Evolutionary conservation across 64 coral and sea anemone species (phyloP), one percentile per base, ranked within the genome.

Genomic region (Dendrophyllia cribrosa): DNA sequence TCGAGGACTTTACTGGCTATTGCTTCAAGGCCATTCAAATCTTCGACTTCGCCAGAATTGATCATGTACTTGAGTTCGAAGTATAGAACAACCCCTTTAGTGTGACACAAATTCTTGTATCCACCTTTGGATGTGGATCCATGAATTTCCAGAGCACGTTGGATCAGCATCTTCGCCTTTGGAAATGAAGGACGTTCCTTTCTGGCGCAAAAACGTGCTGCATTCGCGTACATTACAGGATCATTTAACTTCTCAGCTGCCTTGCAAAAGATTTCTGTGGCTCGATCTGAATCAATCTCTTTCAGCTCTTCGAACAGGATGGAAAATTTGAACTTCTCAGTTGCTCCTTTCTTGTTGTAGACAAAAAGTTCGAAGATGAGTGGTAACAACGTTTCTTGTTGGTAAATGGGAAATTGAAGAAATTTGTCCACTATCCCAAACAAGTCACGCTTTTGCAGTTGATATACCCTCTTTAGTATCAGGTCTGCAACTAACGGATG

Each of bases 401-500:
- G 56, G 19, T 81, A 79, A 23, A 91, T 87, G 13, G 55, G 82
- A 34, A 81, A 79, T 5, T 82, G 16, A 72, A 95, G 82, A 87
- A 95, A 91, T 17, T 79, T 75, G 6, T 68, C 49, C 59, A 83
- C 82, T 7, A 95, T 68, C 2, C 4, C 24, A 51, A 74, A 91
- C 51, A 91, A 62, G 56, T 77, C 85, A 34, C 74, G 43, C 14
- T 66, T 86, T 58, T 95, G 88, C 49, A 78, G 73, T 13, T 21
- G 19, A 15, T 63, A 87, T 56, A 83, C 67, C 34, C 55, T 88
- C 13, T 87, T 86, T 14, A 95, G 82, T 6, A 95, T 75, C 5
- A 95, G 43, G n/a, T 95, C 88, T 65, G 93, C 93, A 8, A 95
- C 93, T 59, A 86, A 43, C 1, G 72, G 93, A 51, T 95, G 93